Percentiles rank a stretch among this genome's conserved stretches.
phyloP scores from a whole-genome alignment of 2,888 invertebrate genomes.

The Dione juno region DNA sequence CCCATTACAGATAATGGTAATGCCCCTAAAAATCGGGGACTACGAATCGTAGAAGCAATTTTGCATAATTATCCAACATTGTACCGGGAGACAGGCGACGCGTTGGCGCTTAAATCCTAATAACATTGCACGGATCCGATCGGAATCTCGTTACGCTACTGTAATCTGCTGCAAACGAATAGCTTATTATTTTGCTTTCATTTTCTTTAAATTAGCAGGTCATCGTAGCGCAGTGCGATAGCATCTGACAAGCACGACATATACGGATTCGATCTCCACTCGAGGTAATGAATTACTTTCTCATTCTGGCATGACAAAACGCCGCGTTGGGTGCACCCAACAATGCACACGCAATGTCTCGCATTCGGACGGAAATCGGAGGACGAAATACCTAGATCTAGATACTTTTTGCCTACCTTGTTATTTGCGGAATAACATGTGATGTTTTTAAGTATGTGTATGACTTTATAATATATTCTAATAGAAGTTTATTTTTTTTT shows the following conservation, averaged over 20 bases:
- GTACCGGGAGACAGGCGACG: constrained; percentile 66
- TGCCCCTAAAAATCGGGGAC: constrained; percentile 78
- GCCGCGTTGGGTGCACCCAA: too few relatives aligned
- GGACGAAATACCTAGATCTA: too few relatives aligned
- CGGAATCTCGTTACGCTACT: constrained; percentile 77
- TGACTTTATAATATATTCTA: not conserved
- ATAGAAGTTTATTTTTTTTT: not conserved
- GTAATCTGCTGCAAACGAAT: constrained; percentile 73
- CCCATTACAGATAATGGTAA: constrained; percentile 80
- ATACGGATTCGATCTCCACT: too few relatives aligned
- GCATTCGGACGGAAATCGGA: too few relatives aligned
- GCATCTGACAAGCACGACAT: too few relatives aligned
- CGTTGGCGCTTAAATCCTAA: constrained; percentile 77
- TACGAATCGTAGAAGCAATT: constrained; percentile 80
- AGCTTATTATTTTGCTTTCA: constrained; percentile 62
- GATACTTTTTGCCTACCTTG: too few relatives aligned
- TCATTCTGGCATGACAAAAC: too few relatives aligned
- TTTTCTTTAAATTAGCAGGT: constrained; percentile 22
- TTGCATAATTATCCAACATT: constrained; percentile 80
- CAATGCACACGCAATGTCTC: too few relatives aligned
- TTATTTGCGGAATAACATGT: too few relatives aligned
- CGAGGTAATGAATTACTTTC: too few relatives aligned
- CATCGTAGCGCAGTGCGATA: too few relatives aligned
- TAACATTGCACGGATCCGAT: constrained; percentile 74
- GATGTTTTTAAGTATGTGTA: too few relatives aligned